Percentiles rank a stretch among this genome's conserved stretches.
Conservation (phyloP, 2,113 vertebrate genomes). For the Phrynosoma blainvillii region DNA sequence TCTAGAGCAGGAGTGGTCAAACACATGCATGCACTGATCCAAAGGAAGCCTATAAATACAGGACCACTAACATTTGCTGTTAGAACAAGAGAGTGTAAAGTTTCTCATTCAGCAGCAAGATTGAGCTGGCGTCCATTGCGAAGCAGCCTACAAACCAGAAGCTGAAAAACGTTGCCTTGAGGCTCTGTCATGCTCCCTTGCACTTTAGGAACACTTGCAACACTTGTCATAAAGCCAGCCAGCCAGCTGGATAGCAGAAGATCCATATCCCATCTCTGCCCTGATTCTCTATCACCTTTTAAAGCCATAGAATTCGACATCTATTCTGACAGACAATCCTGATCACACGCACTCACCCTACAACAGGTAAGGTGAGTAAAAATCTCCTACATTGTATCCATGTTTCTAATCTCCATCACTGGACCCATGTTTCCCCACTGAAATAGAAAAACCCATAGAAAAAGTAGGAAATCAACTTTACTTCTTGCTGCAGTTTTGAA, state of each 20-base stretch:
- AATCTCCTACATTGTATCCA: rapidly evolving
- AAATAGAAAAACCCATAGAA: constrained; percentile 7
- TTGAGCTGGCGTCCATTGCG: background rate
- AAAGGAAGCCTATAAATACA: background rate
- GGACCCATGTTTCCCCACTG: background rate
- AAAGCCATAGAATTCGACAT: background rate
- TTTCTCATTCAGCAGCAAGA: background rate
- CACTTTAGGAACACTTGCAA: constrained; percentile 15
- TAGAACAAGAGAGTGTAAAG: background rate
- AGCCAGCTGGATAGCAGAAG: background rate
- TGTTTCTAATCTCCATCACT: rapidly evolving
- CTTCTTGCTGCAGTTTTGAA: rapidly evolving
- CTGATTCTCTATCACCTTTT: background rate
- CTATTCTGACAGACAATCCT: background rate
- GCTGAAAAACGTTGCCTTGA: background rate
- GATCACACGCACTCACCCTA: rapidly evolving
- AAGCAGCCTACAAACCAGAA: background rate
- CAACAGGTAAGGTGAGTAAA: background rate
- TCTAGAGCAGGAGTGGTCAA: background rate
- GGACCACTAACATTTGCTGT: background rate
- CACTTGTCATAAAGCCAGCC: constrained; percentile 11
- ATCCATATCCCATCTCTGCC: background rate
- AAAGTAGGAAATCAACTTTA: background rate
- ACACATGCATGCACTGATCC: background rate
- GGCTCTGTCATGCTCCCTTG: constrained; percentile 18